phyloP scores from a whole-genome alignment of 2,888 invertebrate genomes.

The Hedya salicella region DNA sequence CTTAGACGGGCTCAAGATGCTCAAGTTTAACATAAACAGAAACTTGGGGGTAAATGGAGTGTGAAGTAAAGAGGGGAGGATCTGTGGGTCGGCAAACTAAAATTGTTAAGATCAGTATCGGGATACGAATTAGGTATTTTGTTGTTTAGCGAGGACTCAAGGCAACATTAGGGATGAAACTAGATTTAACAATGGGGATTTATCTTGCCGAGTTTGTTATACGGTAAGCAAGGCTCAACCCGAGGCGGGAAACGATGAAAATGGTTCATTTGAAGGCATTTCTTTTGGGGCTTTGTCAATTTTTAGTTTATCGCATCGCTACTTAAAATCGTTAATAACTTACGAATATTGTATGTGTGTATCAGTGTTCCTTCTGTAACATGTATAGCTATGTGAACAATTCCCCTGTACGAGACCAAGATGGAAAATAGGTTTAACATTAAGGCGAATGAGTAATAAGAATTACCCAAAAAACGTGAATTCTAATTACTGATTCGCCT shows the following conservation, averaged over 20 bases:
- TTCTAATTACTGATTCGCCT: too few relatives aligned
- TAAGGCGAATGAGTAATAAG: too few relatives aligned
- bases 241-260: not conserved
- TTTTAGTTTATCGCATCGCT: too few relatives aligned
- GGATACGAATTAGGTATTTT: conserved; percentile 40
- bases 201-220: conserved; percentile 12
- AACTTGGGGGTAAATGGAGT: conserved; percentile 66
- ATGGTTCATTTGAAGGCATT: too few relatives aligned
- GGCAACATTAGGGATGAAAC: conserved; percentile 28
- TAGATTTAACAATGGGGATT: conserved; percentile 23
- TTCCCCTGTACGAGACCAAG: too few relatives aligned
- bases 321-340: too few relatives aligned
- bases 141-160: conserved; percentile 24
- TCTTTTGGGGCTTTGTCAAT: too few relatives aligned
- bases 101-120: conserved; percentile 41
- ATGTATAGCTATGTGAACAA: too few relatives aligned
- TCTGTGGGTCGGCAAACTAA: conserved; percentile 46
- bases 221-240: conserved; percentile 1
- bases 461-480: too few relatives aligned
- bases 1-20: conserved; percentile 62
- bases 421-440: too few relatives aligned
- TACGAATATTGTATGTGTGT: too few relatives aligned
- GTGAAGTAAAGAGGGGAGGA: conserved; percentile 57
- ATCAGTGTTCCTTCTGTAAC: too few relatives aligned
- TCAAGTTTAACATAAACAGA: conserved; percentile 68